Evolutionary conservation across 2,888 invertebrate genomes (phyloP).

Genomic region (Pelosia muscerda): DNA sequence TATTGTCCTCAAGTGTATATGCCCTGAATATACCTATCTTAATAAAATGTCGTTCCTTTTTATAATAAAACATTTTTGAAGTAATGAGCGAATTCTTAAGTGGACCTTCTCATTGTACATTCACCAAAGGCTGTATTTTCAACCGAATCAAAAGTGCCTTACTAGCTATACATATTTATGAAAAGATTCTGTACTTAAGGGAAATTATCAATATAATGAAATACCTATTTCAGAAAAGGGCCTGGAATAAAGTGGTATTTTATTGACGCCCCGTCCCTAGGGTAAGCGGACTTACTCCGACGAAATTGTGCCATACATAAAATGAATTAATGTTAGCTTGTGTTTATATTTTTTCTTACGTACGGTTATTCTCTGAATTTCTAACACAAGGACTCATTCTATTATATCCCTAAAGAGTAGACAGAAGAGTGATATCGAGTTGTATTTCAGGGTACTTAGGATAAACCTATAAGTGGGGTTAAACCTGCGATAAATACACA

Average conservation of each 20-base stretch:
- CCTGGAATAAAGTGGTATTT: constrained; percentile 63
- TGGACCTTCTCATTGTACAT: background rate
- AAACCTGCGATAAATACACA: no score
- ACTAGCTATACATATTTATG: constrained; percentile 10
- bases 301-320: constrained; percentile 48
- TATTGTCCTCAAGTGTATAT: no score
- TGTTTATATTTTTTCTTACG: constrained; percentile 27
- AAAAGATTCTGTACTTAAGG: constrained; percentile 26
- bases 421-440: background rate
- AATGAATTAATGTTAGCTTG: constrained; percentile 35
- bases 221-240: constrained; percentile 54
- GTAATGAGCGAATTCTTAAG: constrained; percentile 3
- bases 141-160: background rate
- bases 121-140: constrained; percentile 10
- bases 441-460: background rate
- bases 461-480: no score
- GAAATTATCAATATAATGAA: constrained; percentile 51
- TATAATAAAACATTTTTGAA: background rate
- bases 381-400: background rate
- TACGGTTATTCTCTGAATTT: background rate
- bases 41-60: background rate
- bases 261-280: constrained; percentile 59
- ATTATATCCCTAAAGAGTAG: background rate
- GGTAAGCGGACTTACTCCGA: constrained; percentile 42
- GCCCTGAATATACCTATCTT: no score